Percentiles rank a stretch among this genome's conserved stretches.
These are phyloP conservation scores for Epinotia ramella DNA, from an alignment of 2,888 invertebrate genomes.

Conservation along the genomic window DNA sequence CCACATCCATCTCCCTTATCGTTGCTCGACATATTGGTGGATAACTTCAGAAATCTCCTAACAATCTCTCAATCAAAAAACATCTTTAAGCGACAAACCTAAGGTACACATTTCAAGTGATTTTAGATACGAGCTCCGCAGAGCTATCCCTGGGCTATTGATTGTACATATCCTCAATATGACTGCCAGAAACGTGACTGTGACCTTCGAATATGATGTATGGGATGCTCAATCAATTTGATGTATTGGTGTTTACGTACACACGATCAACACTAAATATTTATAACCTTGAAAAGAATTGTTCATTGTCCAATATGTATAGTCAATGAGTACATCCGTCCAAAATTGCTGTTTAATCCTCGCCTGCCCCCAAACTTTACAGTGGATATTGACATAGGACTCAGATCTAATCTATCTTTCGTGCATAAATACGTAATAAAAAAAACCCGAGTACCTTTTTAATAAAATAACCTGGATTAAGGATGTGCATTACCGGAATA, in stretches of 20 bases:
- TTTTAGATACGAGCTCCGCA: background rate
- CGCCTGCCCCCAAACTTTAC: background rate
- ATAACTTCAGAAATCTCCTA: background rate
- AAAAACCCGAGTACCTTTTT: too few relatives aligned
- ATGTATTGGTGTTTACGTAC: constrained; percentile 23
- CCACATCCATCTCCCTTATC: constrained; percentile 35
- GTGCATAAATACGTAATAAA: too few relatives aligned
- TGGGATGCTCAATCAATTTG: constrained; percentile 46
- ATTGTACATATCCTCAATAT: constrained; percentile 25
- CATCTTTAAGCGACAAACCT: background rate
- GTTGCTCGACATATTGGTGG: constrained; percentile 11
- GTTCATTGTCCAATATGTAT: background rate
- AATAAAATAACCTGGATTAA: too few relatives aligned
- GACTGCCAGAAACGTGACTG: constrained; percentile 46
- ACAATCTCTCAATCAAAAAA: background rate
- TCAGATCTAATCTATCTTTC: too few relatives aligned
- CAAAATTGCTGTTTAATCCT: background rate
- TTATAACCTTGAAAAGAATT: background rate
- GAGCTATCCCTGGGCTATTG: constrained; percentile 24
- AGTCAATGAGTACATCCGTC: background rate
- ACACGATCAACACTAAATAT: constrained; percentile 11
- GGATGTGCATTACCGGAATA: too few relatives aligned
- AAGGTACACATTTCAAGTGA: background rate
- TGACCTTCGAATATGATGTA: constrained; percentile 56
- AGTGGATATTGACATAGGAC: background rate